Percentiles rank a stretch among this genome's conserved stretches.
phyloP scores from a whole-genome alignment of 2,797 vertebrate species.

The Vipera ursinii region DNA sequence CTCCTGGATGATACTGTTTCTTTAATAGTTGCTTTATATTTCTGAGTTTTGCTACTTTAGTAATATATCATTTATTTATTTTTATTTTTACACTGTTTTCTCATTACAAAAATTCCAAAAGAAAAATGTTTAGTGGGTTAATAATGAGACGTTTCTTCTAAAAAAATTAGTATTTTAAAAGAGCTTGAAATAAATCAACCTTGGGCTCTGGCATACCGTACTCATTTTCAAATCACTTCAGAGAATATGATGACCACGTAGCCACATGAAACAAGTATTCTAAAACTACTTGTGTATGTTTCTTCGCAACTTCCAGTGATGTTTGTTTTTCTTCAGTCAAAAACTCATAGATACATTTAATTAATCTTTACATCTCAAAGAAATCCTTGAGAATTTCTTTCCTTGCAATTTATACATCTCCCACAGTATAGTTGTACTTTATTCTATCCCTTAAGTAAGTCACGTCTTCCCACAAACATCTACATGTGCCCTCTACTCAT shows the following conservation, averaged over 20 bases:
- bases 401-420: neutral
- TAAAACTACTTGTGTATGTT: neutral
- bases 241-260: neutral
- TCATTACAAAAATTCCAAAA: neutral
- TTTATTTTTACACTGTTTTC: neutral
- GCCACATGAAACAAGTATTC: neutral
- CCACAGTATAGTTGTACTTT: neutral
- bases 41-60: neutral
- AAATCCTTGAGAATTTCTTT: neutral
- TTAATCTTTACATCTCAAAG: neutral
- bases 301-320: neutral
- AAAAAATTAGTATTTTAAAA: neutral
- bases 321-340: neutral
- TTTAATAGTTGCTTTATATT: neutral
- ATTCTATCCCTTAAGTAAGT: neutral
- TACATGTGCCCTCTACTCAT: neutral
- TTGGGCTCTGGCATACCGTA: neutral
- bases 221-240: conserved; percentile 21
- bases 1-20: neutral
- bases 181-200: neutral
- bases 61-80: neutral
- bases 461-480: neutral
- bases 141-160: neutral
- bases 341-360: neutral
- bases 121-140: neutral